phyloP scores from a whole-genome alignment of 2,797 vertebrate species.

The Graptemys geographica region DNA sequence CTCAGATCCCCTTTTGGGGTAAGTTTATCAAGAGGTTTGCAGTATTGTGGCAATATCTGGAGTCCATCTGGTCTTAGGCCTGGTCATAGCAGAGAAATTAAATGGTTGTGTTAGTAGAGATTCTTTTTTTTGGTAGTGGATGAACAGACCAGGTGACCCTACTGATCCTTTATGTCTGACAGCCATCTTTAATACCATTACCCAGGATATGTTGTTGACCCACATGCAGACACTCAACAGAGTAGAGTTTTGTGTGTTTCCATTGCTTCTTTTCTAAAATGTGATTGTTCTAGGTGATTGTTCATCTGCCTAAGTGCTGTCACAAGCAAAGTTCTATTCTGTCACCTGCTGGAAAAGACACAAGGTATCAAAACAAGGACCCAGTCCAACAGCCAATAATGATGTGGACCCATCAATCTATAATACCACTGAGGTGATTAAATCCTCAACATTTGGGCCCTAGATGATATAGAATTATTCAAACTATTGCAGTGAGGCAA shows the following conservation, averaged over 20 bases:
- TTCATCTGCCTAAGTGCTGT: conserved; percentile 19
- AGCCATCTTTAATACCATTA: conserved; percentile 29
- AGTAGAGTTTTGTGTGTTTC: neutral
- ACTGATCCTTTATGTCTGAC: neutral
- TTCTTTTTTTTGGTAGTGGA: neutral
- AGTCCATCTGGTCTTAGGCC: neutral
- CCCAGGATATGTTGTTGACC: neutral
- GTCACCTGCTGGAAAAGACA: conserved; percentile 53
- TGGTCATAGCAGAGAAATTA: neutral
- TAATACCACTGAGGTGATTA: neutral
- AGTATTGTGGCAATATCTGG: neutral
- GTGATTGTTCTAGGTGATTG: neutral
- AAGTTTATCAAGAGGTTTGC: neutral
- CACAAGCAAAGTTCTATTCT: conserved; percentile 46
- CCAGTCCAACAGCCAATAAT: conserved; percentile 15
- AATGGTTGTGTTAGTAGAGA: neutral
- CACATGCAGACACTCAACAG: neutral
- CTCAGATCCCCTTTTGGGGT: neutral
- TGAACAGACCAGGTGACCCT: neutral
- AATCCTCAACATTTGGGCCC: neutral
- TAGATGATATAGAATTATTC: neutral
- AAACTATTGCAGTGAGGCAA: conserved; percentile 7
- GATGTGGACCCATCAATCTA: neutral
- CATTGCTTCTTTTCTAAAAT: neutral
- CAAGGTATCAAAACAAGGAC: neutral